Evolutionary conservation across 2,888 invertebrate genomes (phyloP), one percentile per base, ranked within the genome.

Genomic region (Mayetiola destructor): DNA sequence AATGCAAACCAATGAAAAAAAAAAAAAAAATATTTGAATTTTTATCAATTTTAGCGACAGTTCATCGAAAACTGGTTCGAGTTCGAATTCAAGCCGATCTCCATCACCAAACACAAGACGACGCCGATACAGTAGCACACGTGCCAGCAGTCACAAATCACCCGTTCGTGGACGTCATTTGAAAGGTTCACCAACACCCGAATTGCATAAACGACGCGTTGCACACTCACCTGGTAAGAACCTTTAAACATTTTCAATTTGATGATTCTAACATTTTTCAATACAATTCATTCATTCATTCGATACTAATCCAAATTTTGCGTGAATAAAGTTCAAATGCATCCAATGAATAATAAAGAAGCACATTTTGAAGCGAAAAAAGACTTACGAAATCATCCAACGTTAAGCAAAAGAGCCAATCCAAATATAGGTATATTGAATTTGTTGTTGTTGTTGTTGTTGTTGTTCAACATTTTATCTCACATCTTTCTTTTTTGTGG

Each of bases 11-110:
- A n/a, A n/a, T n/a, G n/a, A n/a, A n/a, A 30, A 10, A 4, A 30
- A 4, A 32, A 30, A 8, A 27, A 42, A 30, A 32, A 32, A 36
- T 39, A 30, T 30, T 29, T 20, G 8, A 18, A 40, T 42, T 21
- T 23, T 35, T 18, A 40, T 18, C 16, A 40, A 12, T 8, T 40
- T 18, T 40, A 35, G 35, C 12, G 69, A 69, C 61, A 79, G 80
- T 61, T 84, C 85, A 20, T 85, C 85, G 64, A 84, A 84, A 60
- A 82, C 84, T 2, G 82, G 81, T 36, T 36, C 52, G 2, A 57
- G 53, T 58, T 82, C 82, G 63, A 70, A 71, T 35, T 67, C 72
- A 12, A 70, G 70, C 59, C 66, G 69, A 16, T 69, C 71, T 2
- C 65, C 69, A 53, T 68, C 68, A 57, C 67, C 67, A 9, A 63